Evolutionary conservation across 2,888 invertebrate species (phyloP), one percentile per base, ranked within the genome.

Genomic region (Cheilosia grossa): DNA sequence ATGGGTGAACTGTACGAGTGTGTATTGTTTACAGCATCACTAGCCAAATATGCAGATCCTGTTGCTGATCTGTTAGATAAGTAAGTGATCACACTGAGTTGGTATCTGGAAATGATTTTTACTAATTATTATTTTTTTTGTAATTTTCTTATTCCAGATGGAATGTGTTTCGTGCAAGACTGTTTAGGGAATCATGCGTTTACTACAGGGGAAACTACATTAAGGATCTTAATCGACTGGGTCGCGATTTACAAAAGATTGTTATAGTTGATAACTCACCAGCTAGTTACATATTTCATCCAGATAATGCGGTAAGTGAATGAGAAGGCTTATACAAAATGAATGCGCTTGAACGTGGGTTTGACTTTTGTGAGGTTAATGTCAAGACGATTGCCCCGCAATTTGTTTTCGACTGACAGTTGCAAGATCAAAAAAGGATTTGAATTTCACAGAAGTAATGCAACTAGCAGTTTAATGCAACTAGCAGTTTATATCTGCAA

Each of bases 121-220:
- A 13, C 27, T 7, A 6, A 47, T 13, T 2, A 4, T 21, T 17
- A 73, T 73, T 70, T 24, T 67, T 42, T 44, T 63, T 19, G 64
- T n/a, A n/a, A n/a, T 51, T 47, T 5, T 44, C 24, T 61, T 17
- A 87, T 87, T 90, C 1, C 91, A 96, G 97, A 93, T 98, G 98
- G 98, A 97, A 97, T 91, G 98, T 99, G 88, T 98, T 98, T 93
- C 95, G 98, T 90, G 96, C 97, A 89, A 95, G 99, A 90, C 94
- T 99, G 91, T 99, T 99, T 94, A 95, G 99, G 92, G 99, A 99
- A 94, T 98, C 99, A 89, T 99, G 99, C 94, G 99, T 99, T 92
- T 99, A 98, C 94, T 98, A 99, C 94, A 95, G 98, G 93, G 99
- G 99, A 89, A 99, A 99, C 94, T 99, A 99, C 94, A 99, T 99